Conservation (phyloP, 2,113 vertebrate species). For the Pseudopodoces humilis region DNA sequence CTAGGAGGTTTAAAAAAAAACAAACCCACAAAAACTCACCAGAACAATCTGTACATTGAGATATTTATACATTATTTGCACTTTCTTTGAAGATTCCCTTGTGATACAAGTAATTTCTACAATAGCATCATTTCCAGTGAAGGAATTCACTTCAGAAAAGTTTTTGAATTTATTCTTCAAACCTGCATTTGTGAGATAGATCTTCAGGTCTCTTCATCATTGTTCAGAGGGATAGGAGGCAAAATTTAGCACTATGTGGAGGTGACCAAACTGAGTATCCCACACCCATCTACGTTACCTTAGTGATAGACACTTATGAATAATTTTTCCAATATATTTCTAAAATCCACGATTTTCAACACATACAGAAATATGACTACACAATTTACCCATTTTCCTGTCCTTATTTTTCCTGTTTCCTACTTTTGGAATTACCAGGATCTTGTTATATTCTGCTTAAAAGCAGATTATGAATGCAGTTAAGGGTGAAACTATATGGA, state of each 20-base stretch:
- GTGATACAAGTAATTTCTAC: background rate
- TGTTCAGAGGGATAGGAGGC: background rate
- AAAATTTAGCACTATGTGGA: background rate
- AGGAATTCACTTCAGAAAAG: background rate
- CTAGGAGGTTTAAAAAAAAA: background rate
- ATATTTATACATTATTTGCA: background rate
- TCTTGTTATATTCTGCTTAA: background rate
- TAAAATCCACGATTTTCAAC: background rate
- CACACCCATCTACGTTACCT: fast-evolving
- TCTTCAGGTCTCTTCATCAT: background rate
- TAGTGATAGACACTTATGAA: background rate
- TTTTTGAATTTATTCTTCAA: background rate
- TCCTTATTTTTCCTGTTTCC: background rate
- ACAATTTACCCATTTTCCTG: background rate
- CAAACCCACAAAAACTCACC: background rate
- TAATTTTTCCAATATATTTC: background rate
- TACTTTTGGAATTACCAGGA: background rate
- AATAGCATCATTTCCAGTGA: background rate
- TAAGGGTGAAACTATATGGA: background rate
- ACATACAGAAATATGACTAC: background rate
- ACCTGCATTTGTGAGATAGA: background rate
- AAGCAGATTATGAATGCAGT: background rate
- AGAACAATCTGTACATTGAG: background rate
- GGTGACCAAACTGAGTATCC: background rate
- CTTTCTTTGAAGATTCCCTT: background rate